Conservation (phyloP, 2,113 vertebrate genomes). For the Zosterops lateralis region DNA sequence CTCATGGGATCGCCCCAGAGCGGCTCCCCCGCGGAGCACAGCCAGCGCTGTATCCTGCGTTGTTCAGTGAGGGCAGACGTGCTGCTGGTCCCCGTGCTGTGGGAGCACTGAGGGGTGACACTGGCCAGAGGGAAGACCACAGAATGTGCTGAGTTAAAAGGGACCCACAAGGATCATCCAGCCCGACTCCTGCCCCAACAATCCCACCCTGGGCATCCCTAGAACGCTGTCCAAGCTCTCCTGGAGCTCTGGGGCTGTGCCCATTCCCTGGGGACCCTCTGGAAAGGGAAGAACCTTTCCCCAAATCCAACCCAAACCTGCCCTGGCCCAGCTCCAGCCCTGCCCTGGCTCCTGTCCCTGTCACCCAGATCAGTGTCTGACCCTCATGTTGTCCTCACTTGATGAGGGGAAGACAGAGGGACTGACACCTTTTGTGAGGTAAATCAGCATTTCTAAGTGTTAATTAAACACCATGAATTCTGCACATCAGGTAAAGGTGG, state of each 20-base stretch:
- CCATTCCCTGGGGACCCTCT: neutral
- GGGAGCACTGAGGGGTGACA: neutral
- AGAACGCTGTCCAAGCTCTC: neutral
- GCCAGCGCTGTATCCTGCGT: neutral
- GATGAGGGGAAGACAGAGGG: neutral
- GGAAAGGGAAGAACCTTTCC: neutral
- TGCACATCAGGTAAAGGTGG: neutral
- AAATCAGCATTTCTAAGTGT: rapidly evolving
- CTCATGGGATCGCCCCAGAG: no score
- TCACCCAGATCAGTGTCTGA: neutral
- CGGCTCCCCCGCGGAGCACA: no score
- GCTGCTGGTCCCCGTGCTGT: rapidly evolving
- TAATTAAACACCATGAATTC: rapidly evolving
- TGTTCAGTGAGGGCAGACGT: neutral
- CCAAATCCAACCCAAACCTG: rapidly evolving
- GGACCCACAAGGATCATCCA: neutral
- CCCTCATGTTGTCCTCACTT: neutral
- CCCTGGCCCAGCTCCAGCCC: neutral
- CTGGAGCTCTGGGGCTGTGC: neutral
- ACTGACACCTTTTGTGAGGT: neutral
- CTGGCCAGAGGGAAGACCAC: no score
- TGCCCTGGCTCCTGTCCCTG: neutral
- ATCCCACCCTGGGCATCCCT: neutral
- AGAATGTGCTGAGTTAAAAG: neutral
- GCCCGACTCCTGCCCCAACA: rapidly evolving